A percentile compares a stretch with the other conserved stretches of the same genome.
These are phyloP conservation scores for Halyomorpha halys DNA, from an alignment of 1,140 invertebrate genomes.

Conservation along the genomic window DNA sequence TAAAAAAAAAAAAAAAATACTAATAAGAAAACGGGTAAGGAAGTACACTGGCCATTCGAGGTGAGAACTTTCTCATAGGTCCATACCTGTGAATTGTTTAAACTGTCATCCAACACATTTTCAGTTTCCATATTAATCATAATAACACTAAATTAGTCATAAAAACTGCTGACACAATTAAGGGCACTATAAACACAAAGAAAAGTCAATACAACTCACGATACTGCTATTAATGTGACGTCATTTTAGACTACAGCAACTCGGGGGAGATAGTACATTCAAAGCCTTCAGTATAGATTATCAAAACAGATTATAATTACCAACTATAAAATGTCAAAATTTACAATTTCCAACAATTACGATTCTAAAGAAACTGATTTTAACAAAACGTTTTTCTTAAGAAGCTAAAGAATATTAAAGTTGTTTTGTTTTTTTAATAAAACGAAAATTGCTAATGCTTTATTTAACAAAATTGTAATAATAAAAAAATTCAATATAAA, in stretches of 20 bases:
- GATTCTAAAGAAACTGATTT: too few relatives aligned
- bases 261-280: too few relatives aligned
- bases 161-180: constrained; percentile 25
- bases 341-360: too few relatives aligned
- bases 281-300: too few relatives aligned
- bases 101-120: constrained; percentile 49
- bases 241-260: constrained; percentile 18
- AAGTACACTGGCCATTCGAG: constrained; percentile 12
- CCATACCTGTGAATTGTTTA: constrained; percentile 46
- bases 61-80: constrained; percentile 1
- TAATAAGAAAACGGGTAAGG: constrained; percentile 17
- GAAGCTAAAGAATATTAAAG: too few relatives aligned
- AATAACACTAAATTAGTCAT: constrained; percentile 31
- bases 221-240: constrained; percentile 18
- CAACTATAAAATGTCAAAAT: too few relatives aligned
- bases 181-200: constrained; percentile 25
- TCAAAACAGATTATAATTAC: too few relatives aligned
- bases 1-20: background rate
- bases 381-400: too few relatives aligned
- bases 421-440: too few relatives aligned
- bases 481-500: too few relatives aligned
- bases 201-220: constrained; percentile 24
- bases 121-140: constrained; percentile 58
- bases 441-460: too few relatives aligned
- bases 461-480: too few relatives aligned